Conservation (phyloP, 2,888 invertebrate genomes). For the Lycocerus yunnanus region DNA sequence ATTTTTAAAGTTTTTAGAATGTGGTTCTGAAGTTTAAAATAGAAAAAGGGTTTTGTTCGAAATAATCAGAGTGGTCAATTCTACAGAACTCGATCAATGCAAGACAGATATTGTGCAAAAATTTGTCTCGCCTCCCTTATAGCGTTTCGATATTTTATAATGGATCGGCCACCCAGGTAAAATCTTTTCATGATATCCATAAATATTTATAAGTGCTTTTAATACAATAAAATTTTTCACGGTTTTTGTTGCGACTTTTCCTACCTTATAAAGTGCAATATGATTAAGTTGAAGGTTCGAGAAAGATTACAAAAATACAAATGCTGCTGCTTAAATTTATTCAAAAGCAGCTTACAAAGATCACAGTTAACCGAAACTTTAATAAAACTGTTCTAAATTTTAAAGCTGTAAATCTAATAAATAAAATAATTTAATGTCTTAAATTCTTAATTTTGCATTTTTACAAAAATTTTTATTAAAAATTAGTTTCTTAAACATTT, state of each 20-base stretch:
- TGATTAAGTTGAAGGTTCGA: background rate
- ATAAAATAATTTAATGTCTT: too few relatives aligned
- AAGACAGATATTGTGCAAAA: conserved; percentile 20
- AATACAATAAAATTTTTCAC: conserved; percentile 19
- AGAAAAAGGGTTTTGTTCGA: background rate
- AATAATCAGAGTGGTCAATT: background rate
- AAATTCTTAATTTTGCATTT: too few relatives aligned
- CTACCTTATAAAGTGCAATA: background rate
- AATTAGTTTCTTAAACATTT: too few relatives aligned
- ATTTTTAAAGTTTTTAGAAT: background rate
- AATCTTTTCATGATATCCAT: conserved; percentile 16
- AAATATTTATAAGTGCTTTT: conserved; percentile 32
- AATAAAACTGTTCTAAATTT: background rate
- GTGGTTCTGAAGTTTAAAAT: background rate
- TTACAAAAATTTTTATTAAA: too few relatives aligned
- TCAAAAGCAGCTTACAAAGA: background rate
- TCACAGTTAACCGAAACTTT: background rate
- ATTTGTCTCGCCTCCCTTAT: conserved; percentile 29
- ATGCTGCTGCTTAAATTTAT: background rate
- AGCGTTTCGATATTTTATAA: conserved; percentile 17
- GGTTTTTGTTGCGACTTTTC: conserved; percentile 2
- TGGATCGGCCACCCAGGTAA: conserved; percentile 29
- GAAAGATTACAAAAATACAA: background rate
- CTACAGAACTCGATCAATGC: conserved; percentile 10
- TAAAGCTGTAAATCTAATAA: background rate